These are phyloP conservation scores for Agrochola lychnidis DNA, from an alignment of 2,888 invertebrate genomes.

Conservation along the genomic window DNA sequence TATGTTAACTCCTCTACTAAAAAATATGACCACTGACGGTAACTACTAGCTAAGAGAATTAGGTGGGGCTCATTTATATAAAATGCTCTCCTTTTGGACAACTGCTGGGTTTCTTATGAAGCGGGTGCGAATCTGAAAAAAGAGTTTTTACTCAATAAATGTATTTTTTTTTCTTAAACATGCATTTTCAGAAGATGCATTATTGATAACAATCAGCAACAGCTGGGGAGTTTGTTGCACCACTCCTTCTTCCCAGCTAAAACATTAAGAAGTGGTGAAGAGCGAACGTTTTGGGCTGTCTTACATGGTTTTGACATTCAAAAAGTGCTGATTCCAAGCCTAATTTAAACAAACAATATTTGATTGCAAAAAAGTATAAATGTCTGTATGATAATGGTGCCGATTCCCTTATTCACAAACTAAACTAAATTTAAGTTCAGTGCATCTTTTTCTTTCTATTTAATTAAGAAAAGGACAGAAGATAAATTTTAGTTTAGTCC, in stretches of 20 bases:
- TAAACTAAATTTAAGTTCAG: too few species aligned
- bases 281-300: accelerated
- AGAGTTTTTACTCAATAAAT: constrained; percentile 19
- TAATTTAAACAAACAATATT: not conserved
- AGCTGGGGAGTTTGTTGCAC: too few species aligned
- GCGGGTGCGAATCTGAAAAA: constrained; percentile 71
- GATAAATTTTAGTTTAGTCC: too few species aligned
- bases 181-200: not conserved
- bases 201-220: too few species aligned
- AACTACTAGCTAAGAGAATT: constrained; percentile 63
- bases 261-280: too few species aligned
- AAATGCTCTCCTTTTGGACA: constrained; percentile 74
- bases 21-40: constrained; percentile 51
- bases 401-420: too few species aligned
- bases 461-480: too few species aligned
- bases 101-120: constrained; percentile 70
- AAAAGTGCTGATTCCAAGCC: not conserved
- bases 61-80: constrained; percentile 72
- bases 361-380: not conserved
- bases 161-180: not conserved
- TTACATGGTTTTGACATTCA: not conserved
- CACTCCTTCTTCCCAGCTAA: not conserved
- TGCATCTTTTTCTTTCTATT: too few species aligned
- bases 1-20: constrained; percentile 22
- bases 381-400: not conserved